phyloP scores from a whole-genome alignment of 2,797 vertebrate species.

The Melanogrammus aeglefinus region DNA sequence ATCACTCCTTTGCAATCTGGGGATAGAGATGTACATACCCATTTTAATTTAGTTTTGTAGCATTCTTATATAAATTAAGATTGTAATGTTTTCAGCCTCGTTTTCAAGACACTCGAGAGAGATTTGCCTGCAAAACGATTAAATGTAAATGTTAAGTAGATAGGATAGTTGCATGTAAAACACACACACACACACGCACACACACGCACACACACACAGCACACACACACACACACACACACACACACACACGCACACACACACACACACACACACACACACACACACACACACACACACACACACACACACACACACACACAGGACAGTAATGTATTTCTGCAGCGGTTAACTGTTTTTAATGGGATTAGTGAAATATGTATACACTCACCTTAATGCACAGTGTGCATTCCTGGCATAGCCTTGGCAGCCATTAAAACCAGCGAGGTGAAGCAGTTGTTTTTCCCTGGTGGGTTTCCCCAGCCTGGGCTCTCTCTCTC shows the following conservation, averaged over 20 bases:
- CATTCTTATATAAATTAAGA: too few species aligned
- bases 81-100: too few species aligned
- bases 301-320: not conserved
- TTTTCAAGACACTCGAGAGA: not conserved
- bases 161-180: not conserved
- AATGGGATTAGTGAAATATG: slow-evolving; percentile 64
- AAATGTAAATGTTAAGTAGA: not conserved
- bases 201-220: slow-evolving; percentile 11
- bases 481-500: slow-evolving; percentile 46
- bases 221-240: slow-evolving; percentile 11
- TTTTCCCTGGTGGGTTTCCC: slow-evolving; percentile 53
- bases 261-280: slow-evolving; percentile 16
- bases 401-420: slow-evolving; percentile 73
- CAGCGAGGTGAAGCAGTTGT: slow-evolving; percentile 70
- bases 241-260: slow-evolving; percentile 13
- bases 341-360: slow-evolving; percentile 39
- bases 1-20: not conserved
- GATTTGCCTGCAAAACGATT: not conserved
- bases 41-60: not conserved
- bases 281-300: slow-evolving; percentile 16
- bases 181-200: too few species aligned
- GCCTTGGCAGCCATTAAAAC: slow-evolving; percentile 66
- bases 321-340: slow-evolving; percentile 43
- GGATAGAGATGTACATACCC: not conserved
- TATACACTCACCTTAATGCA: slow-evolving; percentile 71